These are phyloP conservation scores for Pollimyrus isidori DNA, from an alignment of 2,113 vertebrate species.

Conservation along the genomic window DNA sequence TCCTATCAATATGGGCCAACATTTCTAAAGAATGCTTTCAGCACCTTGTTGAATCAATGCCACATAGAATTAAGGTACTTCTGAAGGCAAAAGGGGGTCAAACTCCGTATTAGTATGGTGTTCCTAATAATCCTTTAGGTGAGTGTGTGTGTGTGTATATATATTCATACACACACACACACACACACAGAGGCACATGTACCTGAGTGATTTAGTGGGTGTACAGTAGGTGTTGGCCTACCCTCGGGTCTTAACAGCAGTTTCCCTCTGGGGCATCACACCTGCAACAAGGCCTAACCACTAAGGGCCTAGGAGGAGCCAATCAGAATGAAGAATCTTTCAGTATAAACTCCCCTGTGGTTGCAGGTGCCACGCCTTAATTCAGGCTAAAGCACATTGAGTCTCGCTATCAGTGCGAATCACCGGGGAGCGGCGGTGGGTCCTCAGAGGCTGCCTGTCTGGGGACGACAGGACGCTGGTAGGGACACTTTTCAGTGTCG, in stretches of 20 bases:
- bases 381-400: conserved; percentile 21
- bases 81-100: too few relatives aligned
- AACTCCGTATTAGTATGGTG: too few relatives aligned
- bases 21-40: too few relatives aligned
- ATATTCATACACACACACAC: too few relatives aligned
- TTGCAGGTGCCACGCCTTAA: not conserved
- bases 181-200: too few relatives aligned
- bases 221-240: not conserved
- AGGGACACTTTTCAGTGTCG: not conserved
- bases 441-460: not conserved
- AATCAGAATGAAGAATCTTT: not conserved
- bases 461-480: not conserved
- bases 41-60: too few relatives aligned
- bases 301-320: not conserved
- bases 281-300: not conserved
- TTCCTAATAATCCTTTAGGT: too few relatives aligned
- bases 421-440: not conserved
- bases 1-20: too few relatives aligned
- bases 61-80: too few relatives aligned
- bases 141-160: too few relatives aligned
- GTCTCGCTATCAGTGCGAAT: conserved; percentile 11
- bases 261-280: not conserved
- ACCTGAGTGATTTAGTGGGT: not conserved
- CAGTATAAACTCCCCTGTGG: not conserved
- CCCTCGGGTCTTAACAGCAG: not conserved